Conservation (phyloP, 2,888 invertebrate species). For the Melikaiella ostensackeni region DNA sequence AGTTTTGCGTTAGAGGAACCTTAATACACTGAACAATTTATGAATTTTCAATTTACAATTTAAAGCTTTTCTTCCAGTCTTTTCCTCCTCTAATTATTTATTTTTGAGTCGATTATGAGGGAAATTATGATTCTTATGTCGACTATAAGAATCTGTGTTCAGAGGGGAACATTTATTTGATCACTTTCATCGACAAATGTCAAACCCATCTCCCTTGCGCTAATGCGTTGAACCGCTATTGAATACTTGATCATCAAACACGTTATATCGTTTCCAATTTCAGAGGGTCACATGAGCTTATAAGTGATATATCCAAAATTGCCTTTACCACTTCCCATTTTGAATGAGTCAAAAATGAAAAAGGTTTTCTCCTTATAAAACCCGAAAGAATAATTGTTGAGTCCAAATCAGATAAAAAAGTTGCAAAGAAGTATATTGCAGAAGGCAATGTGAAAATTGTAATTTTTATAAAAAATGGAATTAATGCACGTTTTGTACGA, state of each 20-base stretch:
- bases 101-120: neutral
- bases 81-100: neutral
- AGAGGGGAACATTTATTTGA: slow-evolving; percentile 27
- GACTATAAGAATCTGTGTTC: slow-evolving; percentile 13
- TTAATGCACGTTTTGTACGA: neutral
- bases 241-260: slow-evolving; percentile 19
- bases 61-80: neutral
- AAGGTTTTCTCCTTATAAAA: too few relatives aligned
- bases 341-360: too few relatives aligned
- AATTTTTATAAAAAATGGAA: slow-evolving; percentile 33
- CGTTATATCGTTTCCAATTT: slow-evolving; percentile 14
- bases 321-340: too few relatives aligned
- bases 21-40: neutral
- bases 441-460: neutral
- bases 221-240: slow-evolving; percentile 11
- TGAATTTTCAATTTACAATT: neutral
- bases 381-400: neutral
- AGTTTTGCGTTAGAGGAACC: neutral
- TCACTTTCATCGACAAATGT: slow-evolving; percentile 17
- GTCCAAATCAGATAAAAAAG: neutral
- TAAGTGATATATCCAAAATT: neutral
- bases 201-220: slow-evolving; percentile 2
- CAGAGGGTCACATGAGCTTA: neutral
- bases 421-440: neutral
- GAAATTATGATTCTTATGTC: neutral